A percentile compares a stretch with the other conserved stretches of the same genome.
These are phyloP conservation scores for Drosophila pectinifera DNA, from an alignment of 1,140 invertebrate genomes.

Conservation along the genomic window DNA sequence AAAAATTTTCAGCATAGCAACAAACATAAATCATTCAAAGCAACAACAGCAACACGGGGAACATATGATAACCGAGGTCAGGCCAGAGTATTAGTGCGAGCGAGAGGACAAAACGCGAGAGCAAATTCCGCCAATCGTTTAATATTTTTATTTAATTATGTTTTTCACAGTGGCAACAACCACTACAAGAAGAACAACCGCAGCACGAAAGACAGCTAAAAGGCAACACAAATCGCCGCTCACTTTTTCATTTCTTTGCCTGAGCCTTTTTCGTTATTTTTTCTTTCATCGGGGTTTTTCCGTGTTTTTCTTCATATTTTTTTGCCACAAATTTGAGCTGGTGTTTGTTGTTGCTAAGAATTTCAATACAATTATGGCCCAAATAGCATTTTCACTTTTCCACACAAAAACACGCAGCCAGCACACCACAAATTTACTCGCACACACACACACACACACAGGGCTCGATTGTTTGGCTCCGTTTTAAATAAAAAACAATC, in stretches of 20 bases:
- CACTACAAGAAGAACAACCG: conserved; percentile 31
- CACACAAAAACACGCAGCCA: conserved; percentile 33
- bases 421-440: too few relatives aligned
- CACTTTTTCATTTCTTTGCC: conserved; percentile 57
- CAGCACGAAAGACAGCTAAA: conserved; percentile 39
- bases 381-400: conserved; percentile 77
- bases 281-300: conserved; percentile 16
- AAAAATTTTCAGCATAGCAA: conserved; percentile 40
- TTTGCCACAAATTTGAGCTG: conserved; percentile 11
- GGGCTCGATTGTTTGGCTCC: conserved; percentile 25
- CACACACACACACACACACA: conserved; percentile 12
- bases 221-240: conserved; percentile 38
- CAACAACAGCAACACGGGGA: conserved; percentile 25
- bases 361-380: conserved; percentile 70
- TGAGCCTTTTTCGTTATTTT: conserved; percentile 44
- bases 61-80: conserved; percentile 46
- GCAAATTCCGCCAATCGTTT: conserved; percentile 18
- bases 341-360: conserved; percentile 58
- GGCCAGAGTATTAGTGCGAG: conserved; percentile 16
- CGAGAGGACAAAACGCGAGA: conserved; percentile 16
- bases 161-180: conserved; percentile 21
- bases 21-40: conserved; percentile 37
- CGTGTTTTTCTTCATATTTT: conserved; percentile 11
- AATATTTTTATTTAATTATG: conserved; percentile 56
- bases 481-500: conserved; percentile 63